Evolutionary conservation across 2,797 vertebrate species (phyloP).

Genomic region (Melanogrammus aeglefinus): DNA sequence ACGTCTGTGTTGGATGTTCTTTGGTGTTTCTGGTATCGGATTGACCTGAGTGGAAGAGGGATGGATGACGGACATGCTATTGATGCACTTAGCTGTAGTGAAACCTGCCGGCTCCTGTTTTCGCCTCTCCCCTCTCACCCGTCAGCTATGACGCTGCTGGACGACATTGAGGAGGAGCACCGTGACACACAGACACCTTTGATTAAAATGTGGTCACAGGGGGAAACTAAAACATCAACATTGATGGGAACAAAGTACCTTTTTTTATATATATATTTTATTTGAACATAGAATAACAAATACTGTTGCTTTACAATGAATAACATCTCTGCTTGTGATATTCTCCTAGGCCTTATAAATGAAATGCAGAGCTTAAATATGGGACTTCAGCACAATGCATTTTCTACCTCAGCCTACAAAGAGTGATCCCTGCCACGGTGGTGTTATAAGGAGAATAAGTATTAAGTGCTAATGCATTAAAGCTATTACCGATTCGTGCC

Average conservation of each 20-base stretch:
- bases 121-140: background rate
- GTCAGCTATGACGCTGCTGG: background rate
- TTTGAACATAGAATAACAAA: background rate
- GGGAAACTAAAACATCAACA: background rate
- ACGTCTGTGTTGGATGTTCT: background rate
- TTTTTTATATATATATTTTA: background rate
- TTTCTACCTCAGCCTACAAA: background rate
- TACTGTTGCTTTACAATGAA: background rate
- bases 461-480: conserved; percentile 8
- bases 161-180: background rate
- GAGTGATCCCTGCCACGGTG: background rate
- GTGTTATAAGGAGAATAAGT: background rate
- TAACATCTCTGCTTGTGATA: background rate
- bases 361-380: background rate
- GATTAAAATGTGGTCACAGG: background rate
- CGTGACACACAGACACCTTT: background rate
- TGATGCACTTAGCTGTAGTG: background rate
- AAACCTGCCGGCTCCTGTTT: background rate
- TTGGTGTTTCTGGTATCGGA: background rate
- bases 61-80: background rate
- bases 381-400: background rate
- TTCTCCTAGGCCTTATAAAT: background rate
- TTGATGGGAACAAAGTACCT: background rate
- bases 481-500: background rate
- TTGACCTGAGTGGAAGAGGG: background rate